Evolutionary conservation across 2,113 vertebrate species (phyloP).

Genomic region (Lontra canadensis): DNA sequence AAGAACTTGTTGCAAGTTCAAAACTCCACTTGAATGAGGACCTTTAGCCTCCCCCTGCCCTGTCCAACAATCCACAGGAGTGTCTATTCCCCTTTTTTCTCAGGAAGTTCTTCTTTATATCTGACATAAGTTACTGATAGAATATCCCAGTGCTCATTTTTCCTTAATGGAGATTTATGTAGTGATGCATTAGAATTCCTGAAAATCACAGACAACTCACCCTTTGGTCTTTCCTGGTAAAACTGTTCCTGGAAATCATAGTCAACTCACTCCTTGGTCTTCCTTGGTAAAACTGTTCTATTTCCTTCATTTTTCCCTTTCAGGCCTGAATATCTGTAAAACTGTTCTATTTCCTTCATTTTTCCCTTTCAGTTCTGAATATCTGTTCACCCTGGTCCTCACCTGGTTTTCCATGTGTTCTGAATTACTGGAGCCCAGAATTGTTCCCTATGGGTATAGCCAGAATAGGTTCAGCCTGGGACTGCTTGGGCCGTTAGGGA

Average conservation of each 20-base stretch:
- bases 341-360: background rate
- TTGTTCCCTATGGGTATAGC: background rate
- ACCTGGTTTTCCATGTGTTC: background rate
- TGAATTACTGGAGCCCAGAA: background rate
- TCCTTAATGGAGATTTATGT: background rate
- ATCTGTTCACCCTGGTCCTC: background rate
- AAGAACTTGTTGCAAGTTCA: background rate
- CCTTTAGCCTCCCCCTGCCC: background rate
- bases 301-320: background rate
- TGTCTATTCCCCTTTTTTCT: background rate
- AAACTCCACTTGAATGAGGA: background rate
- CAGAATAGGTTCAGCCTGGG: background rate
- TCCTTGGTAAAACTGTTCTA: background rate
- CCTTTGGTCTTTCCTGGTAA: background rate
- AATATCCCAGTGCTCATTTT: background rate
- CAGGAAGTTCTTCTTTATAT: background rate
- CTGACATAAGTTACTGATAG: background rate
- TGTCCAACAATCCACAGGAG: background rate
- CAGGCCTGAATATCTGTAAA: background rate
- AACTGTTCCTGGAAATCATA: background rate
- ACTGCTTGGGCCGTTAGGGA: background rate
- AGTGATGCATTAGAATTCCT: background rate
- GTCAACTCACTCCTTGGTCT: background rate
- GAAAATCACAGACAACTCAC: background rate
- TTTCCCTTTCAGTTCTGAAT: background rate